Evolutionary conservation across 2,888 invertebrate genomes (phyloP).

Genomic region (Parnassius smintheus): DNA sequence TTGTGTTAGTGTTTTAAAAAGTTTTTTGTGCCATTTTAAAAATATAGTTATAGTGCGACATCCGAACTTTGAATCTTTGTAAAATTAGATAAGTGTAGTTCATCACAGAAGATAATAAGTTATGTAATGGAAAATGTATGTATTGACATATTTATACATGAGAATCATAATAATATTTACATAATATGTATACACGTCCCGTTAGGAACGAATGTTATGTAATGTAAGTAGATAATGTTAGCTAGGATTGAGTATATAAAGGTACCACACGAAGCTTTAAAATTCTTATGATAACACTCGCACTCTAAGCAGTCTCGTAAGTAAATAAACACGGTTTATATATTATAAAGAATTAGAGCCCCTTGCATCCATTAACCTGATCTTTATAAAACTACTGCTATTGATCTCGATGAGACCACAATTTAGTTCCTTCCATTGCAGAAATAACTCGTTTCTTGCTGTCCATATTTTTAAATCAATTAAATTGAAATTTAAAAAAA

Average conservation of each 20-base stretch:
- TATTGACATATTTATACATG: slow-evolving; percentile 80
- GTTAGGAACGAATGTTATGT: slow-evolving; percentile 80
- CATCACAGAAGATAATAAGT: slow-evolving; percentile 77
- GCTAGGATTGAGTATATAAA: slow-evolving; percentile 73
- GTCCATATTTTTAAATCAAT: slow-evolving; percentile 22
- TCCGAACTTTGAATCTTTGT: slow-evolving; percentile 80
- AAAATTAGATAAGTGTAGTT: slow-evolving; percentile 70
- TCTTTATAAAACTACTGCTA: slow-evolving; percentile 12
- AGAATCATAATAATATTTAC: slow-evolving; percentile 76
- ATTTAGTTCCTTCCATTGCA: slow-evolving; percentile 4
- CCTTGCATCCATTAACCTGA: slow-evolving; percentile 28
- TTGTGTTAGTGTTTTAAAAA: slow-evolving; percentile 80
- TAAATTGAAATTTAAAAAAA: slow-evolving; percentile 27
- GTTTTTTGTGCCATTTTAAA: slow-evolving; percentile 81
- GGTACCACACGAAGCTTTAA: slow-evolving; percentile 81
- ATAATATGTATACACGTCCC: slow-evolving; percentile 81
- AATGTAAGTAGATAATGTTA: slow-evolving; percentile 74
- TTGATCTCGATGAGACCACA: slow-evolving; percentile 27
- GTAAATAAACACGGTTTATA: slow-evolving; percentile 57
- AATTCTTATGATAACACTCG: slow-evolving; percentile 81
- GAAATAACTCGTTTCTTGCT: slow-evolving; percentile 1
- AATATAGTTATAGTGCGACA: slow-evolving; percentile 77
- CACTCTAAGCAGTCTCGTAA: slow-evolving; percentile 74
- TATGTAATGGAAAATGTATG: slow-evolving; percentile 76
- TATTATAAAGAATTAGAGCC: slow-evolving; percentile 45